Conservation (phyloP, 37 sponge, comb jelly and placozoan species). For the Mnemiopsis leidyi region DNA sequence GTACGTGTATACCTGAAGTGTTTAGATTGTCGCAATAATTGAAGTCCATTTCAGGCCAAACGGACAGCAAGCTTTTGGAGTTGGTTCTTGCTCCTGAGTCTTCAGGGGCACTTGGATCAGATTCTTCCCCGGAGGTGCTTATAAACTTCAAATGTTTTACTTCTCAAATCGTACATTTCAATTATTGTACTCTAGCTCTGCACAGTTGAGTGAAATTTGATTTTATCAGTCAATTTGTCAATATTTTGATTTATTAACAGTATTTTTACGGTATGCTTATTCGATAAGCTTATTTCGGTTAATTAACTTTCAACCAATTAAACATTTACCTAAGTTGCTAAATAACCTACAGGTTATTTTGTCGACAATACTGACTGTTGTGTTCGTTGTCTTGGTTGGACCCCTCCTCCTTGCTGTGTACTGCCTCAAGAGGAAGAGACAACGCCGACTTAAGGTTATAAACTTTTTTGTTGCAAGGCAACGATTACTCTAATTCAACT, state of each 20-base stretch:
- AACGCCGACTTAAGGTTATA: background rate
- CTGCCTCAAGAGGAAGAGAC: background rate
- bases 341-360: slow-evolving; percentile 13
- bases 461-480: background rate
- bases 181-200: too few relatives aligned
- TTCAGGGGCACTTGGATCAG: background rate
- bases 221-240: too few relatives aligned
- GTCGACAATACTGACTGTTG: background rate
- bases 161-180: too few relatives aligned
- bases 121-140: background rate
- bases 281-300: too few relatives aligned
- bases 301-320: background rate
- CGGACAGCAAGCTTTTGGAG: slow-evolving; percentile 1
- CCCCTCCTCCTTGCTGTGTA: slow-evolving; percentile 37
- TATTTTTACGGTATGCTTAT: too few relatives aligned
- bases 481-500: too few relatives aligned
- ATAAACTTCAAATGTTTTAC: too few relatives aligned
- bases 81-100: background rate
- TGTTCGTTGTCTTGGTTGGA: slow-evolving; percentile 36
- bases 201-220: too few relatives aligned
- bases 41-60: slow-evolving; percentile 39
- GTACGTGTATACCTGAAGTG: too few relatives aligned
- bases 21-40: too few relatives aligned
- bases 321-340: background rate
- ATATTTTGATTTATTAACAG: too few relatives aligned